Evolutionary conservation across 1,140 invertebrate genomes (phyloP).

Genomic region (Aricia agestis): DNA sequence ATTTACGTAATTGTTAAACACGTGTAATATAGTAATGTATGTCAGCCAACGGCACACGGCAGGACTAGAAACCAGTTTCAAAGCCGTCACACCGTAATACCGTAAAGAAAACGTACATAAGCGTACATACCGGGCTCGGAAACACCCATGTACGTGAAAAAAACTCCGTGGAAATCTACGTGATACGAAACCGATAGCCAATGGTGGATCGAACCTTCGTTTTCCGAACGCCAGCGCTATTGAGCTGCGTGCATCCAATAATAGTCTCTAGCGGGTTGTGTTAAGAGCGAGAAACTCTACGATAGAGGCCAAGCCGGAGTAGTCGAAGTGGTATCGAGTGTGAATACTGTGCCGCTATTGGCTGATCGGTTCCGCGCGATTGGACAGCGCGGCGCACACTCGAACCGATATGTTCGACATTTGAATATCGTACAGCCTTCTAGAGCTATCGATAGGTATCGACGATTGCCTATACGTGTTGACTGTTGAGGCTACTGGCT

Average conservation of each 20-base stretch:
- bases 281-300: conserved; percentile 13
- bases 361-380: conserved; percentile 69
- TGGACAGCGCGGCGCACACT: conserved; percentile 56
- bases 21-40: background rate
- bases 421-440: conserved; percentile 39
- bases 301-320: conserved; percentile 34
- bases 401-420: conserved; percentile 61
- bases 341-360: conserved; percentile 45
- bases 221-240: conserved; percentile 39
- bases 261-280: conserved; percentile 15
- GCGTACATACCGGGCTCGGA: conserved; percentile 7
- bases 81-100: background rate
- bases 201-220: conserved; percentile 64
- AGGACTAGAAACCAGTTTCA: background rate
- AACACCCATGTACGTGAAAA: conserved; percentile 46
- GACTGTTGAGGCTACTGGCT: conserved; percentile 14
- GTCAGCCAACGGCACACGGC: background rate
- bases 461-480: conserved; percentile 24
- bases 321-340: conserved; percentile 50
- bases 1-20: background rate
- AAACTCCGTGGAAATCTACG: conserved; percentile 62
- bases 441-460: conserved; percentile 59
- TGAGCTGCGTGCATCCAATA: conserved; percentile 29
- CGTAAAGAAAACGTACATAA: background rate
- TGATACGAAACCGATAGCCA: conserved; percentile 54